Evolutionary conservation across 2,888 invertebrate species (phyloP).

Genomic region (Lacanobia wlatinum): DNA sequence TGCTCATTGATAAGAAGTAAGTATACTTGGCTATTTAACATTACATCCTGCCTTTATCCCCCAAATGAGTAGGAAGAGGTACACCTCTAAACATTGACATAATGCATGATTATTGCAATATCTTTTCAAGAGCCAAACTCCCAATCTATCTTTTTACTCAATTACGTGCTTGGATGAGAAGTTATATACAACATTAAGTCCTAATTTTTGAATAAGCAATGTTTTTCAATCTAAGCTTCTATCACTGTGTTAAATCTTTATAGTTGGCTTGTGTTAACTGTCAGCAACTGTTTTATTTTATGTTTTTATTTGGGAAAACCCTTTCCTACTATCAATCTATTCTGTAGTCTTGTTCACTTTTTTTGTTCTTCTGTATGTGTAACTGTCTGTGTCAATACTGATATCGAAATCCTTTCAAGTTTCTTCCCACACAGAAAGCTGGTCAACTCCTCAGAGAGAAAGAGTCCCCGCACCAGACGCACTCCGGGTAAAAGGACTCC

Average conservation of each 20-base stretch:
- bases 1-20: constrained; percentile 92
- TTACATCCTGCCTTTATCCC: no score
- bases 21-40: constrained; percentile 57
- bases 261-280: background rate
- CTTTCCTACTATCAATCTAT: background rate
- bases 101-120: no score
- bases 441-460: constrained; percentile 83
- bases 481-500: constrained; percentile 88
- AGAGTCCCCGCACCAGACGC: constrained; percentile 88
- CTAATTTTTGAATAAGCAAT: background rate
- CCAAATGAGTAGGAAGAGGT: no score
- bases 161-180: background rate
- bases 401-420: constrained; percentile 77
- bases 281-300: background rate
- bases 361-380: background rate
- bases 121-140: background rate
- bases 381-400: constrained; percentile 50
- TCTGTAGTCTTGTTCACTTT: background rate
- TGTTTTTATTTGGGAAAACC: background rate
- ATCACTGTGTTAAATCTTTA: background rate
- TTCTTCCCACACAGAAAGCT: constrained; percentile 89
- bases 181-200: background rate
- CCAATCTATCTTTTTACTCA: background rate
- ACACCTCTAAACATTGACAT: no score
- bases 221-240: background rate